A percentile compares a stretch with the other conserved stretches of the same genome.
Evolutionary conservation across 2,113 vertebrate species (phyloP).

Genomic region (Microtus oregoni): DNA sequence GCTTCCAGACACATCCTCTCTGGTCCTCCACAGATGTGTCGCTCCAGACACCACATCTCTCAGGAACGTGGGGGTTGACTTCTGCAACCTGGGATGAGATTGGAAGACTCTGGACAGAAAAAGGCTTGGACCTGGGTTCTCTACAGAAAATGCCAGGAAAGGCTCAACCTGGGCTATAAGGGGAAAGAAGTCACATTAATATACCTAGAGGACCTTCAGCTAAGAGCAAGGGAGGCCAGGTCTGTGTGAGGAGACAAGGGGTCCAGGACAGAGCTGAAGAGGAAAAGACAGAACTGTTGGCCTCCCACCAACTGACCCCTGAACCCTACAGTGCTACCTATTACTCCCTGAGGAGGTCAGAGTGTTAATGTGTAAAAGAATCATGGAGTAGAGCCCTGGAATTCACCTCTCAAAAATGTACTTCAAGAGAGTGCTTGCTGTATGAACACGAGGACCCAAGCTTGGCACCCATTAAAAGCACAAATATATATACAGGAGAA

Average conservation of each 20-base stretch:
- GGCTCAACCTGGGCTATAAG: neutral
- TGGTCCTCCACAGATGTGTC: neutral
- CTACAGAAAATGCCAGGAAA: neutral
- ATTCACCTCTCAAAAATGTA: neutral
- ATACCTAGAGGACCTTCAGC: neutral
- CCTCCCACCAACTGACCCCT: neutral
- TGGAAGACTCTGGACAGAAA: neutral
- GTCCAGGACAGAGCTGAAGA: neutral
- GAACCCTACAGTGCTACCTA: neutral
- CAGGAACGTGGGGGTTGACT: neutral
- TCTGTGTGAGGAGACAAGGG: neutral
- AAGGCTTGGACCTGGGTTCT: neutral
- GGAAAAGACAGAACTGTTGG: neutral
- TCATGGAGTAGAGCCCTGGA: neutral
- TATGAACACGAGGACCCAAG: neutral
- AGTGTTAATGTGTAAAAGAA: neutral
- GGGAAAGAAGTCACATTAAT: neutral
- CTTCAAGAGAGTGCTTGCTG: neutral
- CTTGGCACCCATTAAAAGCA: neutral
- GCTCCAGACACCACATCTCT: slow-evolving; percentile 8
- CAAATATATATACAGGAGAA: neutral
- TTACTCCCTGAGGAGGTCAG: neutral
- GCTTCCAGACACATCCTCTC: slow-evolving; percentile 29
- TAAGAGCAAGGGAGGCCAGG: neutral
- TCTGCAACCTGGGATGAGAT: neutral